These are phyloP conservation scores for Oryzias sinensis DNA, from an alignment of 2,797 vertebrate species.

Conservation along the genomic window DNA sequence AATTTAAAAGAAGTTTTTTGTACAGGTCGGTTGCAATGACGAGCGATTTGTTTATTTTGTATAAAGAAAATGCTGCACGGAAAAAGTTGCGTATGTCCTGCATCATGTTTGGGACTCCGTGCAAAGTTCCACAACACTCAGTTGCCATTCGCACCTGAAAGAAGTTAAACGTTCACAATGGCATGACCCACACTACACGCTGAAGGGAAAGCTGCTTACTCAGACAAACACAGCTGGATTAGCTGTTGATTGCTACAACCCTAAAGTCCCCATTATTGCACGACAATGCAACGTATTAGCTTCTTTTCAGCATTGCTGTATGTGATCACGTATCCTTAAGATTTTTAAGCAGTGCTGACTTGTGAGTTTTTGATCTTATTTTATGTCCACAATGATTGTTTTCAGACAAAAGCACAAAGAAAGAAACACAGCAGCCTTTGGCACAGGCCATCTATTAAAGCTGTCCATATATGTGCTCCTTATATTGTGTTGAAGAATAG, in stretches of 20 bases:
- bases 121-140: background rate
- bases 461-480: conserved; percentile 46
- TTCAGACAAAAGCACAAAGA: conserved; percentile 18
- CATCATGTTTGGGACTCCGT: background rate
- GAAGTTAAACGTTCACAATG: conserved; percentile 4
- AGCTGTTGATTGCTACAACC: conserved; percentile 8
- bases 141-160: background rate
- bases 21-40: too few species aligned
- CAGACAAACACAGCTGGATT: conserved; percentile 20
- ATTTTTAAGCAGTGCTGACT: conserved; percentile 28
- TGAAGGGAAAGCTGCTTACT: conserved; percentile 19
- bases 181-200: conserved; percentile 12
- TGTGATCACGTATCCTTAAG: conserved; percentile 11
- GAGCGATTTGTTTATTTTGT: too few species aligned
- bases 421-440: conserved; percentile 25
- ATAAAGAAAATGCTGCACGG: too few species aligned
- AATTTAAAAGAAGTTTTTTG: too few species aligned
- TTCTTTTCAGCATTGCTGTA: conserved; percentile 3
- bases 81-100: too few species aligned
- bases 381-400: conserved; percentile 5
- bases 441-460: conserved; percentile 40
- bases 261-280: conserved; percentile 2
- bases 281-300: conserved; percentile 14
- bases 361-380: conserved; percentile 26
- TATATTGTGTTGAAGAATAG: conserved; percentile 38